These are phyloP conservation scores for Erpetoichthys calabaricus DNA, from an alignment of 2,797 vertebrate species.

Conservation along the genomic window DNA sequence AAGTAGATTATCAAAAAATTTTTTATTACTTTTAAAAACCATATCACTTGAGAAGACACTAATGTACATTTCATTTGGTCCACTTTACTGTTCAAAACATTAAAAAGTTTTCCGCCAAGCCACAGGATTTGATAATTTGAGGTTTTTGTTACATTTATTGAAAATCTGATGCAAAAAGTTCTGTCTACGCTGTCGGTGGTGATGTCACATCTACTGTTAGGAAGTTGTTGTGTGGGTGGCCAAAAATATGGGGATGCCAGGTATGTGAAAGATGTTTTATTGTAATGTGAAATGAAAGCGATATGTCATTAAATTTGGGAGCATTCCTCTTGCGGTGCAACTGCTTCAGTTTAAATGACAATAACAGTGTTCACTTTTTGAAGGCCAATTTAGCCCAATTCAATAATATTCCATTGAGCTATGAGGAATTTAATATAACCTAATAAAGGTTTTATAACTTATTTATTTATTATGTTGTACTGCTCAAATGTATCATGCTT, in stretches of 20 bases:
- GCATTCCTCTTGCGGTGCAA: background rate
- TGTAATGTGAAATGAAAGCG: no score
- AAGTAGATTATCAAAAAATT: no score
- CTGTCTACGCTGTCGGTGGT: no score
- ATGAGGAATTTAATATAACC: background rate
- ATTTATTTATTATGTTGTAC: slow-evolving; percentile 5
- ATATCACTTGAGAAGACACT: slow-evolving; percentile 43
- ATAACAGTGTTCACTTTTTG: background rate
- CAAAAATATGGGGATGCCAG: no score
- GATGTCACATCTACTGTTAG: no score
- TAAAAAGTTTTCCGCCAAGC: no score
- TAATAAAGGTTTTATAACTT: background rate
- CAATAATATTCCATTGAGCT: background rate
- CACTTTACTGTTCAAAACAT: slow-evolving; percentile 22
- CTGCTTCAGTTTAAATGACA: background rate
- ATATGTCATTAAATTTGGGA: background rate
- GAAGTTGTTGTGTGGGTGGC: no score
- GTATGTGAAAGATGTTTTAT: no score
- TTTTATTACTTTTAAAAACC: slow-evolving; percentile 10
- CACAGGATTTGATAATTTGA: no score
- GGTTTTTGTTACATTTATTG: no score
- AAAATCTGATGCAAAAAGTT: no score
- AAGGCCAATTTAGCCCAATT: background rate
- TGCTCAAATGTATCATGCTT: background rate
- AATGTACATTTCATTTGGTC: slow-evolving; percentile 43